A percentile compares a stretch with the other conserved stretches of the same genome.
These are phyloP conservation scores for Pachycephus smyrnensis DNA, from an alignment of 2,888 invertebrate species.

Conservation along the genomic window DNA sequence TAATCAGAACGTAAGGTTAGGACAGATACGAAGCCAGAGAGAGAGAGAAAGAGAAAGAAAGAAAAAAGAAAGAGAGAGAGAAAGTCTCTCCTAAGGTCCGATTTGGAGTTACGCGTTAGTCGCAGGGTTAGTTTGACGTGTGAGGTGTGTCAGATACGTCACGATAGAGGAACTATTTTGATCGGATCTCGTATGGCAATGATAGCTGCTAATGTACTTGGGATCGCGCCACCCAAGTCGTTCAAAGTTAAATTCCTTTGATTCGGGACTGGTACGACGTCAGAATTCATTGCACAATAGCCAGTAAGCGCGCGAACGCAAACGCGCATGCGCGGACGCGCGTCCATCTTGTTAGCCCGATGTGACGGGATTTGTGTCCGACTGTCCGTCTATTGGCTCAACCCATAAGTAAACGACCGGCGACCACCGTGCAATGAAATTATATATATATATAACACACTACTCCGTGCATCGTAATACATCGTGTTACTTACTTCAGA, in stretches of 20 bases:
- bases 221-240: slow-evolving; percentile 40
- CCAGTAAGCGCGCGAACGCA: background rate
- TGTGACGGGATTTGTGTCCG: slow-evolving; percentile 7
- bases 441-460: background rate
- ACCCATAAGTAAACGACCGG: background rate
- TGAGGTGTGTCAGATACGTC: slow-evolving; percentile 50
- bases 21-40: slow-evolving; percentile 26
- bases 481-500: background rate
- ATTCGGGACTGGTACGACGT: slow-evolving; percentile 1
- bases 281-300: slow-evolving; percentile 8
- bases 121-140: slow-evolving; percentile 21
- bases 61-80: slow-evolving; percentile 10
- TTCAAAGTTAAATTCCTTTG: slow-evolving; percentile 2
- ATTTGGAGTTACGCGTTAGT: background rate
- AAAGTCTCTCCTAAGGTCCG: background rate
- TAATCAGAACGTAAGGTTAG: background rate
- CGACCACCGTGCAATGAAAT: background rate
- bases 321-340: background rate
- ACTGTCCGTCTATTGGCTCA: slow-evolving; percentile 9
- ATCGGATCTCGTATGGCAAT: slow-evolving; percentile 38
- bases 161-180: slow-evolving; percentile 40
- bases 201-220: slow-evolving; percentile 47
- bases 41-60: slow-evolving; percentile 10
- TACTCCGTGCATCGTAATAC: background rate
- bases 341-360: slow-evolving; percentile 11